Conservation (phyloP, 2,888 invertebrate species). For the Sinopyrophorus schimmeli region DNA sequence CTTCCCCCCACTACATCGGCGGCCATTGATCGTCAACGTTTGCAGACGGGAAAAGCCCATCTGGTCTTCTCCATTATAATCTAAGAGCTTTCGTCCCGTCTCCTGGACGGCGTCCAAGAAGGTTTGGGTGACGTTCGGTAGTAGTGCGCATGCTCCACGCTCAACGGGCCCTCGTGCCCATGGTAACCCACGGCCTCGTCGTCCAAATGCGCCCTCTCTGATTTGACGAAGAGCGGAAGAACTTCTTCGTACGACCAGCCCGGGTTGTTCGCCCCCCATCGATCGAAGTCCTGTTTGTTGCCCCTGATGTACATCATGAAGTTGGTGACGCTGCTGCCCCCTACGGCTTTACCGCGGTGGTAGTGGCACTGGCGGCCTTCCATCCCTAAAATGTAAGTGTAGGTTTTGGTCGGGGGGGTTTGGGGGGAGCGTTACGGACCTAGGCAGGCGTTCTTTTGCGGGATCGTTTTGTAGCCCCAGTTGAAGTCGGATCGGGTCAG, state of each 20-base stretch:
- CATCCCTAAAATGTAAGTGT: not conserved
- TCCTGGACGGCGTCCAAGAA: not conserved
- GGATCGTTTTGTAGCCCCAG: conserved; percentile 8
- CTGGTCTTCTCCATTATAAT: conserved; percentile 7
- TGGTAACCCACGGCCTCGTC: not conserved
- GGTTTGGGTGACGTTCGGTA: not conserved
- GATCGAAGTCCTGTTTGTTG: conserved; percentile 6
- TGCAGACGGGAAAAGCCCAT: not conserved
- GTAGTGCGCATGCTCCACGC: conserved; percentile 3
- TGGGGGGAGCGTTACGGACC: too few relatives aligned
- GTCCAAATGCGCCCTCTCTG: not conserved
- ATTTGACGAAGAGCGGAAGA: conserved; percentile 1
- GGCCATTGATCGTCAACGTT: not conserved
- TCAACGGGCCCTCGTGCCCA: conserved; percentile 3
- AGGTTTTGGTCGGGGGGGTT: too few relatives aligned
- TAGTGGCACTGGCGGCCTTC: conserved; percentile 4
- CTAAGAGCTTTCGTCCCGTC: not conserved
- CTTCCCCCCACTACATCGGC: conserved; percentile 3
- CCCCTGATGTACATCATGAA: conserved; percentile 4
- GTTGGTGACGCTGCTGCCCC: conserved; percentile 1
- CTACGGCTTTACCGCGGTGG: conserved; percentile 1
- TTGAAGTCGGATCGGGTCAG: conserved; percentile 2
- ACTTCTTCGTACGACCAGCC: conserved; percentile 8
- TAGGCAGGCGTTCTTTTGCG: conserved; percentile 1
- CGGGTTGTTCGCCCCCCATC: conserved; percentile 5